Evolutionary conservation across 2,113 vertebrate genomes (phyloP).

Genomic region (Typhlomys cinereus): DNA sequence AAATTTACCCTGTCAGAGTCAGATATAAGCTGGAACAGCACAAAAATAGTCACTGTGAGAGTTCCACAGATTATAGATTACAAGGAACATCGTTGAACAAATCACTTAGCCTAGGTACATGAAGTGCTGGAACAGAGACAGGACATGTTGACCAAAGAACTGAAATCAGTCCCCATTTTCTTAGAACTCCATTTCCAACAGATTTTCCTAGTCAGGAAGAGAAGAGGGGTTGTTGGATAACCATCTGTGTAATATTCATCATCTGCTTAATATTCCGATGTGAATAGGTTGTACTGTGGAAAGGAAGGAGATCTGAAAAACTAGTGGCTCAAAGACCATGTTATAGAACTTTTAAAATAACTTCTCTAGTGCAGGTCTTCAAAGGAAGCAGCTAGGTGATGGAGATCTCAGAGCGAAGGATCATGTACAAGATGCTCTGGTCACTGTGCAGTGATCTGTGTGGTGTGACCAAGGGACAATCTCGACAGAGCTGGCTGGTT

Average conservation of each 20-base stretch:
- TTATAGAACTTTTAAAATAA: background rate
- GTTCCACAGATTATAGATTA: background rate
- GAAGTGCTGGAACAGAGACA: background rate
- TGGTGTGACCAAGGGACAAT: background rate
- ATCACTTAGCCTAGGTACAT: background rate
- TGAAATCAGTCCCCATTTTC: slow-evolving; percentile 8
- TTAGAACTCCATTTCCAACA: background rate
- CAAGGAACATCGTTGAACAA: background rate
- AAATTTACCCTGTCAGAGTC: background rate
- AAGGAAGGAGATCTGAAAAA: background rate
- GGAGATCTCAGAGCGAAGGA: background rate
- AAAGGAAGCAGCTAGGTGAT: background rate
- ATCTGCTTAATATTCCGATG: background rate
- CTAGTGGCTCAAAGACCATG: background rate
- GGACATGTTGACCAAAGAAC: background rate
- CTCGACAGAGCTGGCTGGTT: background rate
- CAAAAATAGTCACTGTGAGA: background rate
- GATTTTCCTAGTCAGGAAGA: background rate
- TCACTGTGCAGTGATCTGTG: background rate
- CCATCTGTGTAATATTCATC: background rate
- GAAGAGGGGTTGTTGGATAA: background rate
- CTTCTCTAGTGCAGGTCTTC: background rate
- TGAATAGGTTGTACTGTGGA: background rate
- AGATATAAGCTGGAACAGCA: background rate
- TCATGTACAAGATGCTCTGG: background rate